Conservation (phyloP, 2,113 vertebrate species). For the Leuciscus idus region DNA sequence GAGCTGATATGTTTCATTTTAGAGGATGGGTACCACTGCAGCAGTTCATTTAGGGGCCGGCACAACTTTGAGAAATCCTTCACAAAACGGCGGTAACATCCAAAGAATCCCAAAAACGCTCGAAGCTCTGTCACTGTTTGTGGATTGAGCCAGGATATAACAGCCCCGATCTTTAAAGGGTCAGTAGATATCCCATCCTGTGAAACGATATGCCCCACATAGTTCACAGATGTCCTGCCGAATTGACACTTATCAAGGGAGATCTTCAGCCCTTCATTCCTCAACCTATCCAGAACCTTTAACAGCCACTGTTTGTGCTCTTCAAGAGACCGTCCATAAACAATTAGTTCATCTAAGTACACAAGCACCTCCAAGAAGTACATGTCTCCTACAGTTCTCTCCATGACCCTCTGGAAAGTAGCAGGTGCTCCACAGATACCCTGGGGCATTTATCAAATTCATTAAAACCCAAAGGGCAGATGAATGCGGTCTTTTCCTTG, state of each 20-base stretch:
- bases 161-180: not conserved
- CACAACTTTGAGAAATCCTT: not conserved
- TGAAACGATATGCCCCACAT: not conserved
- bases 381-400: constrained; percentile 41
- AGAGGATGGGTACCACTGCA: not conserved
- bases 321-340: not conserved
- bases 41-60: not conserved
- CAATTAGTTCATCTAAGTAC: constrained; percentile 44
- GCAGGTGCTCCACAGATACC: constrained; percentile 23
- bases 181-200: not conserved
- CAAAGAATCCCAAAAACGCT: not conserved
- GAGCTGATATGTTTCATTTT: not conserved
- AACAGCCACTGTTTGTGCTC: not conserved
- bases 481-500: constrained; percentile 42
- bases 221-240: not conserved
- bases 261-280: not conserved
- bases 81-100: not conserved
- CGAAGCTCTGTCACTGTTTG: too few species aligned
- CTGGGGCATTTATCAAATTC: not conserved
- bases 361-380: constrained; percentile 39
- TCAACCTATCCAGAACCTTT: not conserved
- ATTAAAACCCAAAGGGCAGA: not conserved
- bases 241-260: not conserved
- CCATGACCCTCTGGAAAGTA: constrained; percentile 48
- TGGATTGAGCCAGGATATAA: not conserved